Evolutionary conservation across 2,797 vertebrate species (phyloP), one percentile per base, ranked within the genome.

Genomic region (Hypotaenidia philippensis): DNA sequence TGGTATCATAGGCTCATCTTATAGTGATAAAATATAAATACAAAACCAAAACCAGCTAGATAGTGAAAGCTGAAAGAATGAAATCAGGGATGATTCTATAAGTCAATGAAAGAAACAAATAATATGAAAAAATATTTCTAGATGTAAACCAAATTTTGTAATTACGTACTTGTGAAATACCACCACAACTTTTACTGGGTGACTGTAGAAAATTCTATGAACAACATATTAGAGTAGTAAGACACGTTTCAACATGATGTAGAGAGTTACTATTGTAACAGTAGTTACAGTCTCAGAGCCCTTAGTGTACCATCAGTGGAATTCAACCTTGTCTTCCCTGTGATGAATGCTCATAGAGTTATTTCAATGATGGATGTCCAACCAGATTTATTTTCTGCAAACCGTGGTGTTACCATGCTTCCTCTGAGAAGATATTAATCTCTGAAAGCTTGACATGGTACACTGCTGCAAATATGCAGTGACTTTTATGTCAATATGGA

Each of bases 401-500:
- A 4, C 9, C 31, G 8, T 65, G 13, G 14, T 52, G 29, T 36
- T 78, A 15, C 32, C 27, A 27, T 34, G 13, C 17, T 70, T 10
- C 16, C 70, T 60, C 36, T 78, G 41, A 59, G 74, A 83, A 76
- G 6, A 27, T 41, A n/a, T 3, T 68, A 27, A 76, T 53, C 13
- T 70, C 41, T 66, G 32, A 78, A 65, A 72, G 5, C 23, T 55
- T 64, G 55, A 25, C 34, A 5, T 29, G 10, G 11, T 79, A 9
- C 13, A 16, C 7, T 79, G 15, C 63, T 63, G 34, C 44, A 32
- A 72, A 36, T 59, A 45, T 0, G 0, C 29, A 20, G 21, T 22
- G 23, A 77, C 26, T 55, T 45, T 5, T 45, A 59, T 10, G 13
- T 70, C 61, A 57, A 3, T 31, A 16, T 32, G 13, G n/a, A 70